These are phyloP conservation scores for Anhinga anhinga DNA, from an alignment of 2,113 vertebrate genomes.

Conservation along the genomic window DNA sequence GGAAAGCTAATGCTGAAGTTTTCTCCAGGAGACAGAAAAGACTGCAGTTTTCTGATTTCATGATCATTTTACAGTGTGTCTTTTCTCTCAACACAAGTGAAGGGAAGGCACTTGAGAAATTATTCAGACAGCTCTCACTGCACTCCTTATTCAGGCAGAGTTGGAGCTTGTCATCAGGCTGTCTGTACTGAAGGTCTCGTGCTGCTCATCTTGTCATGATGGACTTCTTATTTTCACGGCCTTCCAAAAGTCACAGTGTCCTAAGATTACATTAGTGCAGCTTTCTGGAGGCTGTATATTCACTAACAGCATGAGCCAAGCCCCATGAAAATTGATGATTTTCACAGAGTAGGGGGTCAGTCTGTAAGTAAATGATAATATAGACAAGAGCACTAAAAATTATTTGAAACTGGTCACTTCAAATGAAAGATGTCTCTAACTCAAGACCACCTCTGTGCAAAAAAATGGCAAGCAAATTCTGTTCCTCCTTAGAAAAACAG, in stretches of 20 bases:
- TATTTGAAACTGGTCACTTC: neutral
- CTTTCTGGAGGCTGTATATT: neutral
- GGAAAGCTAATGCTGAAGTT: neutral
- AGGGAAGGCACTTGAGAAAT: neutral
- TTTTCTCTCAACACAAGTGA: neutral
- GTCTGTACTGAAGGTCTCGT: neutral
- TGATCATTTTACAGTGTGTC: neutral
- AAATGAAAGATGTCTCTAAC: neutral
- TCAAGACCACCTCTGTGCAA: neutral
- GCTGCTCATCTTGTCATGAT: neutral
- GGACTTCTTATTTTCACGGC: neutral
- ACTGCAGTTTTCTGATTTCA: neutral
- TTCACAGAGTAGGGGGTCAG: neutral
- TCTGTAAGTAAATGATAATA: neutral
- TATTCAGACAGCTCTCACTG: neutral
- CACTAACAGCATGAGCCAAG: neutral
- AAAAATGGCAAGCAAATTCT: neutral
- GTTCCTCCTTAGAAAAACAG: neutral
- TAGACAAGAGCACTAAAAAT: neutral
- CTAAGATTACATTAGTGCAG: neutral
- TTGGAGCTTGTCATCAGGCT: neutral
- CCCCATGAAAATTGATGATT: neutral
- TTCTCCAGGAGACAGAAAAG: neutral
- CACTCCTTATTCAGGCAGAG: neutral
- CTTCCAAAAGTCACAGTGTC: neutral